These are phyloP conservation scores for Podarcis muralis DNA, from an alignment of 2,113 vertebrate species.

Conservation along the genomic window DNA sequence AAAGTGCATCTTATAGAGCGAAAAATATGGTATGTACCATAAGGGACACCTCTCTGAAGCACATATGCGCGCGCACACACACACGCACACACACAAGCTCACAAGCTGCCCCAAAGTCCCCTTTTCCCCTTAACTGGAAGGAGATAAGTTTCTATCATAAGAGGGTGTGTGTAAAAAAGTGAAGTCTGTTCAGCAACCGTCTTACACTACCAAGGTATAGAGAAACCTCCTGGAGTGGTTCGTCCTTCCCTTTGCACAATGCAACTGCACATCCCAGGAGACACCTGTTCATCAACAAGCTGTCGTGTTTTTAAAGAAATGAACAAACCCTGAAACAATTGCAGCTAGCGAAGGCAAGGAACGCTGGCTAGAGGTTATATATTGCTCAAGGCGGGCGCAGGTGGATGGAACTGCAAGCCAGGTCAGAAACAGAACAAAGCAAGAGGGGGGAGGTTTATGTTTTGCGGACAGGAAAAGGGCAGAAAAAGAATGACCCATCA, in stretches of 20 bases:
- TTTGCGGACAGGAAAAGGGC: conserved; percentile 88
- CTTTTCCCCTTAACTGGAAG: too few species aligned
- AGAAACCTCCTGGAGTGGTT: not conserved
- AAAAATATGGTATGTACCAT: too few species aligned
- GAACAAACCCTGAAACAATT: conserved; percentile 45
- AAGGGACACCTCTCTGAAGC: too few species aligned
- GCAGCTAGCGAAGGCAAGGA: conserved; percentile 57
- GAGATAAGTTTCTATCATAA: too few species aligned
- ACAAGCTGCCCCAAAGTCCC: too few species aligned
- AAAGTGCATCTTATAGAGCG: too few species aligned
- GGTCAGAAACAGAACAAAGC: conserved; percentile 81
- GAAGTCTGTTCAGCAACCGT: too few species aligned
- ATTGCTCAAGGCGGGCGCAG: conserved; percentile 92
- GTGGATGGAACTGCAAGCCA: conserved; percentile 91
- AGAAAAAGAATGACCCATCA: conserved; percentile 92
- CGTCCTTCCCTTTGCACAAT: not conserved
- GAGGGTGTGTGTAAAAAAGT: too few species aligned
- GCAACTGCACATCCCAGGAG: not conserved
- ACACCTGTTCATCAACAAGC: conserved; percentile 23
- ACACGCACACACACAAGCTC: too few species aligned
- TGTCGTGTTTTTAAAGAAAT: conserved; percentile 6
- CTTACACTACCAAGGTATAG: not conserved
- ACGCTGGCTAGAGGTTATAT: conserved; percentile 71
- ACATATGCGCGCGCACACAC: too few species aligned
- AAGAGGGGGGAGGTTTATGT: conserved; percentile 89